Conservation (phyloP, 2,113 vertebrate genomes). For the Tor tambroides region DNA sequence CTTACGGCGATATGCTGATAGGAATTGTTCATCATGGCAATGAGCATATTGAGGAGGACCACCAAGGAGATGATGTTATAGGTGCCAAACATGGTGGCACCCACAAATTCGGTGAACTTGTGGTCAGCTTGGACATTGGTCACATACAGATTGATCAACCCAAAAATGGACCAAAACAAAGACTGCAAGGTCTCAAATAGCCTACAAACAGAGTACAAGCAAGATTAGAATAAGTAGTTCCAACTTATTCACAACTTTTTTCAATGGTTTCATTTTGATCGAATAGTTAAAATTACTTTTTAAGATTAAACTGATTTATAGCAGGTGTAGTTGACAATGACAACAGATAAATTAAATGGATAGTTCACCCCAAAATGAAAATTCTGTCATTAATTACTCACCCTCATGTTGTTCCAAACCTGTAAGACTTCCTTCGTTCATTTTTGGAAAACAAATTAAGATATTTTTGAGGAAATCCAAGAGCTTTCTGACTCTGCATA, state of each 20-base stretch:
- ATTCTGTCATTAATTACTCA: no score
- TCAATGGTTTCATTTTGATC: neutral
- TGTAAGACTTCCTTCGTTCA: no score
- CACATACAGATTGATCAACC: slow-evolving; percentile 92
- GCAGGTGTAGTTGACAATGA: neutral
- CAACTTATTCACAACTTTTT: neutral
- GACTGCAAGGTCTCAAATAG: slow-evolving; percentile 96
- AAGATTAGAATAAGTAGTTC: neutral
- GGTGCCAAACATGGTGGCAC: slow-evolving; percentile 96
- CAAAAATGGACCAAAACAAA: slow-evolving; percentile 98
- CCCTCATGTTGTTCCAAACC: no score
- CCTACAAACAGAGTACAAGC: slow-evolving; percentile 74
- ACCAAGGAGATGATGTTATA: slow-evolving; percentile 97
- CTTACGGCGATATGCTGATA: slow-evolving; percentile 99
- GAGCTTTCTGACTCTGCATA: no score
- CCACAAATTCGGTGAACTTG: slow-evolving; percentile 95
- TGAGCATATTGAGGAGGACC: slow-evolving; percentile 97
- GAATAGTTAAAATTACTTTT: neutral
- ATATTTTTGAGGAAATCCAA: no score
- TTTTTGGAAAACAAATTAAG: no score
- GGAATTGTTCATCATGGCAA: slow-evolving; percentile 99
- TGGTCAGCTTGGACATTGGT: slow-evolving; percentile 89
- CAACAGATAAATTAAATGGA: no score
- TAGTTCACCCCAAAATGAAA: no score
- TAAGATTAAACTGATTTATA: neutral